phyloP scores from a whole-genome alignment of 1,140 invertebrate genomes.

The Aethina tumida region DNA sequence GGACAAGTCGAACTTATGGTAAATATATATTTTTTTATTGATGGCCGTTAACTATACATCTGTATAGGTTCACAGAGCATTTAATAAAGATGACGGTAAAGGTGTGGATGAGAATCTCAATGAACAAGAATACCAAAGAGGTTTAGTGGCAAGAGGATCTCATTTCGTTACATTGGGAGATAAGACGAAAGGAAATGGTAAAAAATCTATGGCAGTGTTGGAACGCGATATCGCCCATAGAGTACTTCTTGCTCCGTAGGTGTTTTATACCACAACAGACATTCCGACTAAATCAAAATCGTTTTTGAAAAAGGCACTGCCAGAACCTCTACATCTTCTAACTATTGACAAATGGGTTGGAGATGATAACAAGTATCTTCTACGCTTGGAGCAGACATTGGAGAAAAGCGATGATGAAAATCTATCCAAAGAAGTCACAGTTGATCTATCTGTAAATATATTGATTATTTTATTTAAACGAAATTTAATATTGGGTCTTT shows the following conservation, averaged over 20 bases:
- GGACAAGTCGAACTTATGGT: slow-evolving; percentile 73
- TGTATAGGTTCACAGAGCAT: slow-evolving; percentile 67
- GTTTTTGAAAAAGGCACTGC: slow-evolving; percentile 35
- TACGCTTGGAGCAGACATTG: slow-evolving; percentile 65
- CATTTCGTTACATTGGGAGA: slow-evolving; percentile 42
- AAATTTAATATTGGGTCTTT: slow-evolving; percentile 5
- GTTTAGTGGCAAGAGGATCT: slow-evolving; percentile 59
- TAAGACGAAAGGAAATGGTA: background rate
- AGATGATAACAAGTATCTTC: slow-evolving; percentile 39
- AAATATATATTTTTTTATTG: no score
- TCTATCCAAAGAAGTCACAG: slow-evolving; percentile 43
- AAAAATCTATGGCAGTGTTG: background rate
- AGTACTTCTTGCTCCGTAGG: background rate
- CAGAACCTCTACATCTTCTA: slow-evolving; percentile 57
- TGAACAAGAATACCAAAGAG: slow-evolving; percentile 55
- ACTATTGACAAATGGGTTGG: slow-evolving; percentile 54
- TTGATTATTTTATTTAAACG: no score
- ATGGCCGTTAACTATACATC: no score
- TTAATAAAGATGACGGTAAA: slow-evolving; percentile 80
- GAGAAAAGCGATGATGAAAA: slow-evolving; percentile 51
- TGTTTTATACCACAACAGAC: background rate
- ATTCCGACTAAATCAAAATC: background rate
- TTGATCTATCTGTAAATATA: slow-evolving; percentile 28
- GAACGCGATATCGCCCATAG: background rate
- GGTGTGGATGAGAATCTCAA: slow-evolving; percentile 84